Base-by-base conservation (phyloP, 1,140 invertebrate species). In the Choristoneura fumiferana region DNA sequence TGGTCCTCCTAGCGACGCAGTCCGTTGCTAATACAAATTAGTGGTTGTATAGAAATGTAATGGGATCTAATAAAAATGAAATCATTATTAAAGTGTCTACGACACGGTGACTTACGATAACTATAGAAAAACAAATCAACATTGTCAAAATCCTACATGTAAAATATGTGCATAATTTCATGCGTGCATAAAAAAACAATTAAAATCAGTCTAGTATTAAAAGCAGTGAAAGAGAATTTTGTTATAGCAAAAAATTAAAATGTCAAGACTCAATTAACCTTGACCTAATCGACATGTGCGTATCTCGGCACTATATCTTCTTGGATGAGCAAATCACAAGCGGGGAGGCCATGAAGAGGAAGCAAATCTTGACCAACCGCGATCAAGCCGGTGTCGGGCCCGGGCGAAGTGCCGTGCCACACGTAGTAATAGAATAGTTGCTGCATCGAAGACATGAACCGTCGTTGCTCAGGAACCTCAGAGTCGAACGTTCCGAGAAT, bases 341-440 rank as follows among this genome's bases (percentile, higher is more conserved):
- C 92, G 0, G 92, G 91, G 77, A 95, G 92, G 34, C 92, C 92
- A 10, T 83, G 82, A 18, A 92, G 87, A 0, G 92, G 84, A 5
- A 93, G 76, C 0, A 92, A 88, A 73, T 95, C 94, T 73, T 95
- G 93, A 2, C 91, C 94, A 0, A 95, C 91, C 17, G 93, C 87
- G 0, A 95, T 85, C 13, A 95, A 85, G 4, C 90, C 83, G 4
- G 81, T 67, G 37, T 92, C 90, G 0, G 86, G 89, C 1, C 92
- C 90, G 4, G 91, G 80, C 14, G 95, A 82, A 43, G 92, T 91
- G 8, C 94, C 94, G 60, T 95, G 91, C 88, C 93, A 93, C 0
- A 96, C 95, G 65, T 93, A 96, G 63, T 94, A 92, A 71, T 96
- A 96, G 77, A 97, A 97, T 0, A 96, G 77, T 54, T 94, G 92